These are phyloP conservation scores for Salvelinus namaycush DNA, from an alignment of 2,113 vertebrate genomes.

Conservation along the genomic window DNA sequence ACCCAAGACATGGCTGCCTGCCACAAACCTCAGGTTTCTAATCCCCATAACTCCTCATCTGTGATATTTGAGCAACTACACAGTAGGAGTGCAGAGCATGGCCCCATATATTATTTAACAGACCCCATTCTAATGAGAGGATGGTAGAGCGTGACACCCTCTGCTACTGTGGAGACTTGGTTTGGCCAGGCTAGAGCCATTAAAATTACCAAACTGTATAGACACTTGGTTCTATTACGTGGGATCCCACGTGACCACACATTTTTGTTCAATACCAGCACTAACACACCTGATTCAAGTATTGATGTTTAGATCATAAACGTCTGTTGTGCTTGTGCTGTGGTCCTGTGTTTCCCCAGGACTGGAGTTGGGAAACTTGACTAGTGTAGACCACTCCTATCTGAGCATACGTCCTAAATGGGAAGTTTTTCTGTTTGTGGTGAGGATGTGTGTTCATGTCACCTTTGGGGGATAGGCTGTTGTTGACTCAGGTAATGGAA, in stretches of 20 bases:
- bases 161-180: not conserved
- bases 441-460: not conserved
- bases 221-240: too few relatives aligned
- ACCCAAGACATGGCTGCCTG: not conserved
- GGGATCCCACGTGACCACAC: not conserved
- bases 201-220: too few relatives aligned
- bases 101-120: slow-evolving; percentile 12
- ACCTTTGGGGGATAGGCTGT: not conserved
- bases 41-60: not conserved
- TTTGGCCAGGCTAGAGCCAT: too few relatives aligned
- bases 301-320: not conserved
- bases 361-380: too few relatives aligned
- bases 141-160: slow-evolving; percentile 5
- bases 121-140: slow-evolving; percentile 11
- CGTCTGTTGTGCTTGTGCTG: not conserved
- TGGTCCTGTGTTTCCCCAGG: not conserved
- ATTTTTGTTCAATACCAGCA: not conserved
- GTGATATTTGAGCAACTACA: not conserved
- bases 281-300: not conserved
- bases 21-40: slow-evolving; percentile 28
- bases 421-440: not conserved
- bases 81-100: not conserved
- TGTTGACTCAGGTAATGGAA: slow-evolving; percentile 2
- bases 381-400: too few relatives aligned
- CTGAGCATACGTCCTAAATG: not conserved